These are phyloP conservation scores for Steinernema carpocapsae DNA, from an alignment of 2,888 invertebrate species.

Conservation along the genomic window DNA sequence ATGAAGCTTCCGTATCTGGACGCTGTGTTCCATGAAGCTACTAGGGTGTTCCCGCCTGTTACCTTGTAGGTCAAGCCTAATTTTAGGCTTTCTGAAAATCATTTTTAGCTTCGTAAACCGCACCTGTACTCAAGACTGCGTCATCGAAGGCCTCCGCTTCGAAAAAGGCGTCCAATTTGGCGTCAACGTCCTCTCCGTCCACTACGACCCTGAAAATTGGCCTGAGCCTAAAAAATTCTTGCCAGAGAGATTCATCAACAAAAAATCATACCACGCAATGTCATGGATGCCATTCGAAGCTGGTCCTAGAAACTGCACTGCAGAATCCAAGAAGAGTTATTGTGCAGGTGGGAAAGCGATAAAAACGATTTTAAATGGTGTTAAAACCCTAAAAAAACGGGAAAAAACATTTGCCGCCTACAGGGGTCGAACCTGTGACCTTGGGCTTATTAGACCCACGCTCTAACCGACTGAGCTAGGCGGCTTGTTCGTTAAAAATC, in stretches of 20 bases:
- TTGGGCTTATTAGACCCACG: conserved; percentile 67
- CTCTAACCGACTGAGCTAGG: no score
- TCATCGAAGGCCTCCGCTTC: neutral
- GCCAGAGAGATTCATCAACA: conserved; percentile 6
- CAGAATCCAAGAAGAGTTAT: conserved; percentile 51
- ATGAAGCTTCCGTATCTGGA: conserved; percentile 25
- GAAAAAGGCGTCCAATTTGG: conserved; percentile 12
- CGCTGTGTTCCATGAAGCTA: conserved; percentile 28
- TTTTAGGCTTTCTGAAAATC: no score
- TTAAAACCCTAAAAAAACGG: no score
- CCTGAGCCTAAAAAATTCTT: conserved; percentile 11
- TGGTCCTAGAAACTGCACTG: conserved; percentile 46
- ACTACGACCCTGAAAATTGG: conserved; percentile 4
- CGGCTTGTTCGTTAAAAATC: no score
- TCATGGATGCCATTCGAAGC: conserved; percentile 35
- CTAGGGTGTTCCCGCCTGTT: conserved; percentile 16
- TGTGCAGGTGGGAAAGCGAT: neutral
- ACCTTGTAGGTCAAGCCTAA: no score
- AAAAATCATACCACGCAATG: conserved; percentile 22
- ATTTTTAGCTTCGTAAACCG: conserved; percentile 19
- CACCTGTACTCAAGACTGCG: conserved; percentile 8
- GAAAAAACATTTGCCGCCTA: conserved; percentile 53
- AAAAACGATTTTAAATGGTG: no score
- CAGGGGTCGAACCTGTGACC: conserved; percentile 65
- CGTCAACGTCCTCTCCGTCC: conserved; percentile 1